Evolutionary conservation across 2,888 invertebrate genomes (phyloP).

Genomic region (Hypena proboscidalis): DNA sequence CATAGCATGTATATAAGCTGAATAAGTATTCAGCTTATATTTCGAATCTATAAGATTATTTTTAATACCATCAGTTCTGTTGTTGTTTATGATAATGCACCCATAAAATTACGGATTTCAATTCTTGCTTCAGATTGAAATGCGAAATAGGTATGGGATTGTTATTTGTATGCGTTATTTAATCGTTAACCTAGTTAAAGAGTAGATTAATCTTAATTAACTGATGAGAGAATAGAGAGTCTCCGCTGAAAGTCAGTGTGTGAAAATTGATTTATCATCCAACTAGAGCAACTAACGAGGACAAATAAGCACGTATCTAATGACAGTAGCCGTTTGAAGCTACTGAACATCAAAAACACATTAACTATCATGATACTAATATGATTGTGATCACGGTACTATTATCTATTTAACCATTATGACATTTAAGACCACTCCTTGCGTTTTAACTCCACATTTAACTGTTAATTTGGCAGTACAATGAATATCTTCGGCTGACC

Average conservation of each 20-base stretch:
- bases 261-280: slow-evolving; percentile 30
- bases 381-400: slow-evolving; percentile 17
- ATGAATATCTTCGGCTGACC: background rate
- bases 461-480: slow-evolving; percentile 13
- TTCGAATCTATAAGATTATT: background rate
- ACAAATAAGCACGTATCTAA: slow-evolving; percentile 31
- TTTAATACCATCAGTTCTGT: background rate
- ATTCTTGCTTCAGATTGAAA: background rate
- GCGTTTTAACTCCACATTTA: background rate
- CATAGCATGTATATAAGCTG: no score
- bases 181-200: no score
- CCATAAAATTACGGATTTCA: background rate
- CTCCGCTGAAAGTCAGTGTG: slow-evolving; percentile 19
- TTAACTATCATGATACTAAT: slow-evolving; percentile 25
- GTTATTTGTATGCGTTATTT: slow-evolving; percentile 1
- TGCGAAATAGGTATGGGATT: background rate
- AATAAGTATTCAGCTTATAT: background rate
- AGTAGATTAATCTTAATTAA: slow-evolving; percentile 1
- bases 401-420: slow-evolving; percentile 24
- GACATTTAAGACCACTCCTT: slow-evolving; percentile 21
- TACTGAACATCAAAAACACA: slow-evolving; percentile 38
- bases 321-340: slow-evolving; percentile 16
- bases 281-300: slow-evolving; percentile 31
- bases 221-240: background rate
- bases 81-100: slow-evolving; percentile 2